Evolutionary conservation across 2,888 invertebrate genomes (phyloP).

Genomic region (Pristionchus mayeri): DNA sequence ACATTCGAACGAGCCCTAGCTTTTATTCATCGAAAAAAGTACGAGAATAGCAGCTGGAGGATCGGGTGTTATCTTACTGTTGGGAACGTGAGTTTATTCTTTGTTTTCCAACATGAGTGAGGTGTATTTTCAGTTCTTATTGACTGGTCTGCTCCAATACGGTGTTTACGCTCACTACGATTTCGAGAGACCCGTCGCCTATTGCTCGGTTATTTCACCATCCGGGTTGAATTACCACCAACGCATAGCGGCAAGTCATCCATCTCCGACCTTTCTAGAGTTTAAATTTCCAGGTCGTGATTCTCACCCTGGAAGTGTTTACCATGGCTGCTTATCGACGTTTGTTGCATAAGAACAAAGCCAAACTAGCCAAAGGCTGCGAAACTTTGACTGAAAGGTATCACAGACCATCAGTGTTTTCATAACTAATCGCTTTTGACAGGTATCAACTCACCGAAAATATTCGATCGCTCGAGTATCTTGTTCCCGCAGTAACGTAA

Average conservation of each 20-base stretch:
- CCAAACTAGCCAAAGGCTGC: not conserved
- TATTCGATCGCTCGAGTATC: not conserved
- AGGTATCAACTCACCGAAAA: slow-evolving; percentile 21
- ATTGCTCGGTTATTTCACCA: not conserved
- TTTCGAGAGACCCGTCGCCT: not conserved
- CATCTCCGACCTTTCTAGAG: too few species aligned
- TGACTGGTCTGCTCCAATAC: not conserved
- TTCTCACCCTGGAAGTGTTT: not conserved
- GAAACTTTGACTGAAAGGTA: not conserved
- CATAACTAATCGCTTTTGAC: not conserved
- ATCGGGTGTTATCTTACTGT: not conserved
- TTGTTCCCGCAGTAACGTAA: not conserved
- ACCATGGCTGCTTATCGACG: not conserved
- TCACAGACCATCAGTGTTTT: not conserved
- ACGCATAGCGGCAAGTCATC: not conserved
- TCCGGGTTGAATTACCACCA: slow-evolving; percentile 8
- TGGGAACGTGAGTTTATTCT: not conserved
- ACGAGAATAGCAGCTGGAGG: not conserved
- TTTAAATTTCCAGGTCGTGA: not conserved
- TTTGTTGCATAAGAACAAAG: not conserved
- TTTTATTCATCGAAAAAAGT: not conserved
- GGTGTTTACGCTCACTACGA: not conserved
- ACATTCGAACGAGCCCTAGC: not conserved
- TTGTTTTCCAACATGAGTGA: not conserved
- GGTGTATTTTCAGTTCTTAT: not conserved